A percentile compares a stretch with the other conserved stretches of the same genome.
Conservation (phyloP, 2,797 vertebrate species). For the Sphenopsis melanotis region DNA sequence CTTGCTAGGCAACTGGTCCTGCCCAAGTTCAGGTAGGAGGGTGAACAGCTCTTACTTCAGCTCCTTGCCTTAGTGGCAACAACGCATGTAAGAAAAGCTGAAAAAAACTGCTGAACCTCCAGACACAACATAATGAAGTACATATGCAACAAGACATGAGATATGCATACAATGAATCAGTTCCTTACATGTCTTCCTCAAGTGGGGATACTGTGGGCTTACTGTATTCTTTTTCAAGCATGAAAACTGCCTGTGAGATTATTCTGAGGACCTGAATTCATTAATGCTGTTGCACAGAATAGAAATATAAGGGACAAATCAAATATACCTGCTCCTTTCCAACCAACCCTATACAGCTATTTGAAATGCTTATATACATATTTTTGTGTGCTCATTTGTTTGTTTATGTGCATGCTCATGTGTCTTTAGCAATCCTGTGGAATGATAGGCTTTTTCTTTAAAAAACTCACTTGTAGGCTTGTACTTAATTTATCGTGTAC, state of each 20-base stretch:
- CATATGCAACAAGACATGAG: neutral
- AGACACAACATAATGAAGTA: neutral
- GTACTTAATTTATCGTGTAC: constrained; percentile 4
- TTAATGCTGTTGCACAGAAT: neutral
- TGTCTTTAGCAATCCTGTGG: neutral
- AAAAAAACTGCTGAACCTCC: neutral
- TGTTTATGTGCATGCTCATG: neutral
- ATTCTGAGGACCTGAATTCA: neutral
- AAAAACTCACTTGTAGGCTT: neutral
- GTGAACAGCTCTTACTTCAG: neutral
- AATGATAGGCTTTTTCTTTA: neutral
- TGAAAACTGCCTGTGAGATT: neutral
- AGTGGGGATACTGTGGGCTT: neutral
- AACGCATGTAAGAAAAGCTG: neutral
- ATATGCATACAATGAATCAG: neutral
- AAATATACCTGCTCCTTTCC: neutral
- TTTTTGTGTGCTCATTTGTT: neutral
- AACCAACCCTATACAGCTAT: neutral
- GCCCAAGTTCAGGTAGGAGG: neutral
- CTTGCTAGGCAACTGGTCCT: neutral
- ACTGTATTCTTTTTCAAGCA: neutral
- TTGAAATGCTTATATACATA: neutral
- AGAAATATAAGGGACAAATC: neutral
- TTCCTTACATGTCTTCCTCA: neutral
- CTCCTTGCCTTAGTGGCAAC: neutral